Conservation (phyloP, 1,140 invertebrate species). For the Ostrea edulis region DNA sequence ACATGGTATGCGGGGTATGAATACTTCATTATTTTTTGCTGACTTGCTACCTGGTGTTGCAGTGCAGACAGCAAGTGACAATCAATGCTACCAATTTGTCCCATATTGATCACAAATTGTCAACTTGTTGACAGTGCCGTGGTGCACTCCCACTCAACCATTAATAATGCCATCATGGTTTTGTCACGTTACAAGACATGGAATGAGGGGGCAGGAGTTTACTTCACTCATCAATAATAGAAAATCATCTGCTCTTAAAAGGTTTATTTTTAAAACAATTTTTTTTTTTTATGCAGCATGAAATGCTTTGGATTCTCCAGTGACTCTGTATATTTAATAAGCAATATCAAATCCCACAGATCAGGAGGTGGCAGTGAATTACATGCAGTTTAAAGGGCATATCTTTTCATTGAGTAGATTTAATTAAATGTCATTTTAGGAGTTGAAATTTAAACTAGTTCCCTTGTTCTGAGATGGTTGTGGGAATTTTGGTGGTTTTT, state of each 20-base stretch:
- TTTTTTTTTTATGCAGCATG: too few species aligned
- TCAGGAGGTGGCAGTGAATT: background rate
- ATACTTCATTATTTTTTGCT: background rate
- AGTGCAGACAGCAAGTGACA: slow-evolving; percentile 1
- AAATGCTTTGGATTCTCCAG: background rate
- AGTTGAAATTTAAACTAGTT: background rate
- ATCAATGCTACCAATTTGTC: slow-evolving; percentile 28
- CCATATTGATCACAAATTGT: slow-evolving; percentile 27
- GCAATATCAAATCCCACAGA: background rate
- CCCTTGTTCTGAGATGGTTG: too few species aligned
- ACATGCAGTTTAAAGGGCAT: background rate
- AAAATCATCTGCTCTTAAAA: background rate
- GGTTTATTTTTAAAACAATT: background rate
- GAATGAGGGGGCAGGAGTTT: slow-evolving; percentile 13
- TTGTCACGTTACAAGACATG: slow-evolving; percentile 11
- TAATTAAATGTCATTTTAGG: background rate
- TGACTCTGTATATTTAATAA: background rate
- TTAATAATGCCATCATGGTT: slow-evolving; percentile 11
- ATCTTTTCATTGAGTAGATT: slow-evolving; percentile 4
- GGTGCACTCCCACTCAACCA: slow-evolving; percentile 25
- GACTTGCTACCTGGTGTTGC: background rate
- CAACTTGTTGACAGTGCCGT: slow-evolving; percentile 13
- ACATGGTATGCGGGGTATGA: background rate
- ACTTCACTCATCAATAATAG: background rate
- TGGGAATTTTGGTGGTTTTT: too few species aligned